Base-by-base conservation (phyloP, 2,888 invertebrate species). In the Fissipunctia ypsillon region DNA sequence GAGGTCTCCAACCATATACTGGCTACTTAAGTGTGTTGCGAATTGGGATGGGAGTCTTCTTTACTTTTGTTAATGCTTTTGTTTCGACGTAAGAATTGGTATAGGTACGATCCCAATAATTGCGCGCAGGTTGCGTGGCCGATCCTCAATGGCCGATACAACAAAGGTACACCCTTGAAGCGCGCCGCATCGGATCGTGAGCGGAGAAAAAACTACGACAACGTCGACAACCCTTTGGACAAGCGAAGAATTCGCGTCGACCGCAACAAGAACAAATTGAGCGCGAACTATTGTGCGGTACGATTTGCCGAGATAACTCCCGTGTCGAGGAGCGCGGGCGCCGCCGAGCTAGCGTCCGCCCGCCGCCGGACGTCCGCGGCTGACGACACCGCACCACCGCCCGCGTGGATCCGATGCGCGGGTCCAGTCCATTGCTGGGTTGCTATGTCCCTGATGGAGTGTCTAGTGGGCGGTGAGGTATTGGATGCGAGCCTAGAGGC, bases 181-280 rank as follows among this genome's bases (percentile, higher is more conserved):
- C 88, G 84, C 85, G 88, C 90, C 88, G 91, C 88, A 84, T 86
- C 71, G 64, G 85, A 87, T 90, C 90, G 88, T 90, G 90, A 90
- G 88, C 86, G 73, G 88, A 91, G 92, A 95, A 95, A 95, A 95
- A 95, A 95, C 92, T 93, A 94, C 92, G 87, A 93, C 92, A 91
- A 91, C 91, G 77, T 87, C 88, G 87, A 90, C 91, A 91, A 89
- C 92, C 93, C 94, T 93, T 92, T 90, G 92, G 93, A 95, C 94
- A 93, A 95, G 94, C 93, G 90, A 94, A 95, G 95, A 95, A 95
- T 95, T 95, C 92, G 93, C 94, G 88, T 92, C 93, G 93, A 94
- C 93, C 93, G 93, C 95, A 96, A 96, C 93, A 96, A 95, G 95
- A 96, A 94, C 96, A 96, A 95, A 96, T 96, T 95, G 94, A 95